Conservation (phyloP, 92 coral and sea anemone species). For the Diadumene lineata region DNA sequence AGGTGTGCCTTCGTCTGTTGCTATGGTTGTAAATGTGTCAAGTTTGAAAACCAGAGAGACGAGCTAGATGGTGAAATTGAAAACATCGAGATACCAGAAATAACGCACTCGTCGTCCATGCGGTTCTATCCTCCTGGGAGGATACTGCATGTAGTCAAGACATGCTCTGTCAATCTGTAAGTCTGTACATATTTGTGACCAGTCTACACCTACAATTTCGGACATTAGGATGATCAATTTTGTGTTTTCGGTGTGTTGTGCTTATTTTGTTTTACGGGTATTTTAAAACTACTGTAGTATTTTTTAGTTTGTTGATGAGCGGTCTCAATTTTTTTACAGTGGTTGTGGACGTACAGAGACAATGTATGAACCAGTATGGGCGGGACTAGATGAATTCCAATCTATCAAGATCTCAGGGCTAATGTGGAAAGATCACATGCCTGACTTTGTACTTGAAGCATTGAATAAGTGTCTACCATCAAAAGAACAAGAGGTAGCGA, state of each 20-base stretch:
- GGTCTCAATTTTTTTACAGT: conserved; percentile 24
- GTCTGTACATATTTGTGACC: not conserved
- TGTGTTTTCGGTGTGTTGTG: no score
- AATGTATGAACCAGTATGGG: conserved; percentile 91
- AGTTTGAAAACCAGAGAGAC: conserved; percentile 53
- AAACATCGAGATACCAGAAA: conserved; percentile 63
- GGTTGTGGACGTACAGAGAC: conserved; percentile 70
- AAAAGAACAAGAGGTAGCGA: conserved; percentile 65
- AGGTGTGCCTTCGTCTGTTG: conserved; percentile 90
- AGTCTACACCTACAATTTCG: no score
- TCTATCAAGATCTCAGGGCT: conserved; percentile 85
- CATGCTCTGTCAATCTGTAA: conserved; percentile 72
- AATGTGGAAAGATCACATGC: conserved; percentile 99
- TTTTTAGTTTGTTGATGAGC: not conserved
- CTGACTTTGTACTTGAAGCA: conserved; percentile 93
- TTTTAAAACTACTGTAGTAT: no score
- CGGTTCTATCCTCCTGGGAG: conserved; percentile 91
- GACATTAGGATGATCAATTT: no score
- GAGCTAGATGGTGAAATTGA: conserved; percentile 68
- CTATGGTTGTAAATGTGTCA: conserved; percentile 65
- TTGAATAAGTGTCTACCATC: conserved; percentile 83
- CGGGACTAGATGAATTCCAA: conserved; percentile 85
- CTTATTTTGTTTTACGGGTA: no score
- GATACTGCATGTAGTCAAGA: conserved; percentile 84
- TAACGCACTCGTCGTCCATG: conserved; percentile 73